These are phyloP conservation scores for Archegozetes longisetosus DNA, from an alignment of 1,140 invertebrate genomes.

Conservation along the genomic window DNA sequence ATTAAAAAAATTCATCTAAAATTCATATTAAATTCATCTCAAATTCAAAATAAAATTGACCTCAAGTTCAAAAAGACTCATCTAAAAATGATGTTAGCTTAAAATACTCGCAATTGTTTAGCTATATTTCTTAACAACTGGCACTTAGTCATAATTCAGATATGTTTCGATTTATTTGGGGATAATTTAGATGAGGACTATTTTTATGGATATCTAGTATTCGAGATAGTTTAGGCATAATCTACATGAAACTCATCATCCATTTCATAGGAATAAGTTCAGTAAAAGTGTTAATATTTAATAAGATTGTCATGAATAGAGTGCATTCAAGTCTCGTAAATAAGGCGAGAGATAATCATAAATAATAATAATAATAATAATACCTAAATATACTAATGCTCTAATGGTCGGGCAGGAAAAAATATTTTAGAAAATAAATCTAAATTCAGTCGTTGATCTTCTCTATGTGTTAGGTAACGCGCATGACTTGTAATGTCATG, in stretches of 20 bases:
- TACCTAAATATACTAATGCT: neutral
- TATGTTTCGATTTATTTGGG: no score
- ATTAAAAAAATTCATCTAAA: no score
- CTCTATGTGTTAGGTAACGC: neutral
- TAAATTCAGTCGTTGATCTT: neutral
- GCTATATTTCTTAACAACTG: no score
- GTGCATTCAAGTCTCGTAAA: neutral
- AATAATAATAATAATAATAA: neutral
- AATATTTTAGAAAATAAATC: neutral
- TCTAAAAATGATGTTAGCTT: no score
- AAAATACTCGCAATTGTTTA: no score
- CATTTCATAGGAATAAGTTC: neutral
- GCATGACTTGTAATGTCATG: neutral
- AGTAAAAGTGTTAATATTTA: neutral
- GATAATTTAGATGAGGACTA: no score
- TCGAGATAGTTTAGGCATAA: neutral
- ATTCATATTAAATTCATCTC: no score
- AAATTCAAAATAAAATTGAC: no score
- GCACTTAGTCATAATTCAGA: no score
- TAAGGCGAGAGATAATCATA: neutral
- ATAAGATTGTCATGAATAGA: neutral
- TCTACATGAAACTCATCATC: neutral
- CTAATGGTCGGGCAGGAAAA: neutral
- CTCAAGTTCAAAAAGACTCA: no score
- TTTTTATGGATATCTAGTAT: no score